Percentiles rank a stretch among this genome's conserved stretches.
Evolutionary conservation across 1,140 invertebrate species (phyloP).

Genomic region (Drosophila tsacasi): DNA sequence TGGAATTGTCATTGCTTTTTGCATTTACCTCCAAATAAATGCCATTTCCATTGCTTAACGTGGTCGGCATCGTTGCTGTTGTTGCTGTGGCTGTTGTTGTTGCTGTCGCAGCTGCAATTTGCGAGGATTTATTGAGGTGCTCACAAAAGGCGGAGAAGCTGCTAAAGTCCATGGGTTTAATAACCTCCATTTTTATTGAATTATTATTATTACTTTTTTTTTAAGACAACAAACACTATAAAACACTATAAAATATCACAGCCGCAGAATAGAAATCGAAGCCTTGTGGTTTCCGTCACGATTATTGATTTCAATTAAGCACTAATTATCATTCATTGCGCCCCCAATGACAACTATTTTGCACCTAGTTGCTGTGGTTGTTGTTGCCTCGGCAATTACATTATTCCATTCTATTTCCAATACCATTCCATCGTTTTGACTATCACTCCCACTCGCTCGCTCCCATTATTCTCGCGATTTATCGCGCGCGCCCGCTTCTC

Average conservation of each 20-base stretch:
- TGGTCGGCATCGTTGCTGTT: constrained; percentile 46
- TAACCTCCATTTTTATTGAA: constrained; percentile 77
- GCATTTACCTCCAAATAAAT: constrained; percentile 73
- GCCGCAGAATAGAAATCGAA: constrained; percentile 57
- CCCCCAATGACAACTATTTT: constrained; percentile 58
- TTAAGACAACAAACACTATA: constrained; percentile 13
- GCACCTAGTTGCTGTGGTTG: constrained; percentile 58
- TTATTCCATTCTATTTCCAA: constrained; percentile 71
- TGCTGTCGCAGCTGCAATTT: constrained; percentile 46
- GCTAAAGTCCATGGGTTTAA: constrained; percentile 85
- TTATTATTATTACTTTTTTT: constrained; percentile 1
- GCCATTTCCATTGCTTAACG: constrained; percentile 70
- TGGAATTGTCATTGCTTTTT: constrained; percentile 67
- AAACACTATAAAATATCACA: constrained; percentile 45
- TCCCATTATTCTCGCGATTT: constrained; percentile 43
- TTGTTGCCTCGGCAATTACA: constrained; percentile 75
- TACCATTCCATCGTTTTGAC: constrained; percentile 50
- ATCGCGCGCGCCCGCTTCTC: constrained; percentile 39
- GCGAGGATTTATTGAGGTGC: constrained; percentile 83
- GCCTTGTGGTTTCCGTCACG: constrained; percentile 66
- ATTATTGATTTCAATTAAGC: constrained; percentile 83
- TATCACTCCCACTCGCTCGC: constrained; percentile 70
- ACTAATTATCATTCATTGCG: constrained; percentile 78
- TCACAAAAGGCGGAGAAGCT: constrained; percentile 83
- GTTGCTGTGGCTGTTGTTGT: constrained; percentile 33